Evolutionary conservation across 2,113 vertebrate genomes (phyloP).

Genomic region (Parus major): DNA sequence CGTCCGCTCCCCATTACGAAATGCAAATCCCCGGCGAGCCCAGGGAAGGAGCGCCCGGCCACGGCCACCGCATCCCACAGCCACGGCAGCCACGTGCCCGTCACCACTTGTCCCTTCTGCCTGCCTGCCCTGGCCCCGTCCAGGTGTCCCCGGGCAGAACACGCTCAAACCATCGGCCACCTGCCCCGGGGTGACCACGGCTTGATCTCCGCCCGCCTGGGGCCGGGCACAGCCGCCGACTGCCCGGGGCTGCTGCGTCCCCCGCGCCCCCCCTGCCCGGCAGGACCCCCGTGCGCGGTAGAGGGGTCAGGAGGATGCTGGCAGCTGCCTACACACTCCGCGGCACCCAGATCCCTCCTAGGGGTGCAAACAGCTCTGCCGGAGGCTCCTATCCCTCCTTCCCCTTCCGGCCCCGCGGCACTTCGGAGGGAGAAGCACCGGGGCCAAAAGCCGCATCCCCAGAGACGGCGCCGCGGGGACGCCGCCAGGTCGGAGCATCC

Average conservation of each 20-base stretch:
- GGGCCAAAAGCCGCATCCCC: not conserved
- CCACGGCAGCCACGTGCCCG: not conserved
- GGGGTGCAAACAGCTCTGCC: not conserved
- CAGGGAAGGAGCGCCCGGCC: not conserved
- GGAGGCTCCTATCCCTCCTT: not conserved
- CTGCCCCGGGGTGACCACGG: not conserved
- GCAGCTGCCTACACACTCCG: not conserved
- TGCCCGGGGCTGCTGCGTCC: fast-evolving
- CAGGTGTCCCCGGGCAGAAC: not conserved
- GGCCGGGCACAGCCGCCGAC: not conserved
- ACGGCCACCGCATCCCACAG: not conserved
- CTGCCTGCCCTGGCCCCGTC: not conserved
- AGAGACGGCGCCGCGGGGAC: not conserved
- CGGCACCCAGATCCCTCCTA: fast-evolving
- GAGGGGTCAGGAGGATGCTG: not conserved
- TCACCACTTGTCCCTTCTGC: not conserved
- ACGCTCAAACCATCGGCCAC: fast-evolving
- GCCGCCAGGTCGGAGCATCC: not conserved
- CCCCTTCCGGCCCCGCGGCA: not conserved
- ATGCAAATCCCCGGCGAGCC: not conserved
- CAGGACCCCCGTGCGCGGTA: not conserved
- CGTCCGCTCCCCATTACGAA: not conserved
- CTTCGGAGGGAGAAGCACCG: not conserved
- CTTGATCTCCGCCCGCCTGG: not conserved
- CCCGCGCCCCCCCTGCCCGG: fast-evolving